Percentiles rank a stretch among this genome's conserved stretches.
Evolutionary conservation across 2,113 vertebrate species (phyloP).

Genomic region (Sceloporus tristichus): DNA sequence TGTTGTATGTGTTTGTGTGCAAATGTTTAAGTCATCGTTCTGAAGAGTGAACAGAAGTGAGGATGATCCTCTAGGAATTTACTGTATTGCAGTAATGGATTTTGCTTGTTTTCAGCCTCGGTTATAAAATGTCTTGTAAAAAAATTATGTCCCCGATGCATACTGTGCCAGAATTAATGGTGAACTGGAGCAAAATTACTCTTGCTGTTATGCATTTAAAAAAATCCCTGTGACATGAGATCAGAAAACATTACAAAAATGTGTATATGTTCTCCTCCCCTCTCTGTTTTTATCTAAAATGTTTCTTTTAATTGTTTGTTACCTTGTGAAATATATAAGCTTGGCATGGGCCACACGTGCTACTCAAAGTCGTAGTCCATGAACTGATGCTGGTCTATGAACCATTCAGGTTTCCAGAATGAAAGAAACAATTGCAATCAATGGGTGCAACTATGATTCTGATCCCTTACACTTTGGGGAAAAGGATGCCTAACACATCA

Average conservation of each 20-base stretch:
- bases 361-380: too few species aligned
- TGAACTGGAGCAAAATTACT: constrained; percentile 70
- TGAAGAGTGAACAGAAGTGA: constrained; percentile 65
- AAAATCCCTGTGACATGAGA: constrained; percentile 60
- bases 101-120: constrained; percentile 72
- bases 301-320: constrained; percentile 62
- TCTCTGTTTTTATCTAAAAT: constrained; percentile 31
- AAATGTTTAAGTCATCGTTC: constrained; percentile 41
- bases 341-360: neutral
- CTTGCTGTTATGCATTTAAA: constrained; percentile 61
- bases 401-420: too few species aligned
- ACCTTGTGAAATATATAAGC: constrained; percentile 45
- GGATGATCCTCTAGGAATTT: constrained; percentile 74
- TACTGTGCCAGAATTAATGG: constrained; percentile 72
- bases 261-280: constrained; percentile 6
- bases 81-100: constrained; percentile 75
- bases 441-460: too few species aligned
- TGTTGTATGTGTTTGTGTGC: constrained; percentile 15
- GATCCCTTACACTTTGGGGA: too few species aligned
- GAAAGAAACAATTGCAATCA: too few species aligned
- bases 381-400: too few species aligned
- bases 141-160: constrained; percentile 73
- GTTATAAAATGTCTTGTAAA: constrained; percentile 73
- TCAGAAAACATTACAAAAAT: constrained; percentile 64
- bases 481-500: too few species aligned